Conservation (phyloP, 2,888 invertebrate species). For the Heliothis peltigera region DNA sequence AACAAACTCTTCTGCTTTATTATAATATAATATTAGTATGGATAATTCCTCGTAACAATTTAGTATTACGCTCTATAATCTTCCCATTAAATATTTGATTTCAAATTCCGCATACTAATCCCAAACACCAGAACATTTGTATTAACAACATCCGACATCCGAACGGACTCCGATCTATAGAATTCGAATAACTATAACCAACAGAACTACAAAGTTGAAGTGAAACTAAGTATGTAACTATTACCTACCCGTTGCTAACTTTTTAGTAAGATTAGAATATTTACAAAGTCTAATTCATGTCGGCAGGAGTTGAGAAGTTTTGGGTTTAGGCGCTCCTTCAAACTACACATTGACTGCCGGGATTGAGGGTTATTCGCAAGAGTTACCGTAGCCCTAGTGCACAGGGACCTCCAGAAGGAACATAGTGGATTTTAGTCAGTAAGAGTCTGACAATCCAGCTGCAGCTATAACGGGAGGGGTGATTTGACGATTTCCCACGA, state of each 20-base stretch:
- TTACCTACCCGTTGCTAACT: not conserved
- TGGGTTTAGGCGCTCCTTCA: not conserved
- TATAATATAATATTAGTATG: no score
- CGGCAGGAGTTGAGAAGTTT: constrained; percentile 1
- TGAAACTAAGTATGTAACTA: constrained; percentile 25
- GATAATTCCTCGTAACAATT: not conserved
- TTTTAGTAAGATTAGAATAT: constrained; percentile 25
- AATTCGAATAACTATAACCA: constrained; percentile 34
- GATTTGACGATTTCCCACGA: no score
- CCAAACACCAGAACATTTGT: constrained; percentile 7
- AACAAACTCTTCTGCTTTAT: no score
- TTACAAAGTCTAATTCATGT: constrained; percentile 24
- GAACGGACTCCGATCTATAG: no score
- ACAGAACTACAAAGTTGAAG: constrained; percentile 29
- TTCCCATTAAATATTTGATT: not conserved
- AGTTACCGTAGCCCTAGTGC: no score
- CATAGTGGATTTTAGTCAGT: no score
- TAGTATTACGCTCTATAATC: not conserved
- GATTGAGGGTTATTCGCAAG: no score
- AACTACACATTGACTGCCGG: not conserved
- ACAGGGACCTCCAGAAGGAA: no score
- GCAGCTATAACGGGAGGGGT: no score
- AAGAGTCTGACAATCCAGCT: no score
- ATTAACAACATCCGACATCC: constrained; percentile 11
- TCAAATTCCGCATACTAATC: not conserved